These are phyloP conservation scores for Hypanus sabinus DNA, from an alignment of 2,113 vertebrate species.

Conservation along the genomic window DNA sequence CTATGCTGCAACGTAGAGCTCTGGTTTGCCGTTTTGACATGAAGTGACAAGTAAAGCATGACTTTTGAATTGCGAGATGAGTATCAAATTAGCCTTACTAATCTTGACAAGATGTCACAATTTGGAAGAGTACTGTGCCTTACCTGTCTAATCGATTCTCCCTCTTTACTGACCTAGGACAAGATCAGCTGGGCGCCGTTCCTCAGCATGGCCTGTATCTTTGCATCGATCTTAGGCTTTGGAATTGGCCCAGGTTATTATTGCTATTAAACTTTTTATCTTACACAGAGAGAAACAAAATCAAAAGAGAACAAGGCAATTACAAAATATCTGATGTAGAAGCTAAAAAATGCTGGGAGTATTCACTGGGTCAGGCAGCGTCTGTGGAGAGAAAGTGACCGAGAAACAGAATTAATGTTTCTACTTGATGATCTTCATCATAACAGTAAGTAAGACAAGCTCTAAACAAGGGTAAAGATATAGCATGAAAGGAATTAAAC, in stretches of 20 bases:
- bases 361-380: no score
- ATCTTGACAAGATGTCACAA: neutral
- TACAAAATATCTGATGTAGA: no score
- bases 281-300: neutral
- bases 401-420: no score
- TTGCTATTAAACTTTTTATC: neutral
- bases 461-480: no score
- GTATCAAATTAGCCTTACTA: neutral
- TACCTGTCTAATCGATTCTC: neutral
- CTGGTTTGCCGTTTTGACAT: neutral
- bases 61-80: neutral
- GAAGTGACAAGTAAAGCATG: neutral
- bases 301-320: no score
- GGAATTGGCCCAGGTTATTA: constrained; percentile 79
- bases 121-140: neutral
- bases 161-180: constrained; percentile 49
- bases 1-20: neutral
- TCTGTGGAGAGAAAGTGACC: no score
- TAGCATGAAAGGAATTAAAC: no score
- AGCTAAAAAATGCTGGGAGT: no score
- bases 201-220: constrained; percentile 77
- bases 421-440: no score
- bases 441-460: no score
- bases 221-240: constrained; percentile 86
- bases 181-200: constrained; percentile 70